Percentiles rank a stretch among this genome's conserved stretches.
Evolutionary conservation across 2,797 vertebrate genomes (phyloP).

Genomic region (Lepus oiostolus): DNA sequence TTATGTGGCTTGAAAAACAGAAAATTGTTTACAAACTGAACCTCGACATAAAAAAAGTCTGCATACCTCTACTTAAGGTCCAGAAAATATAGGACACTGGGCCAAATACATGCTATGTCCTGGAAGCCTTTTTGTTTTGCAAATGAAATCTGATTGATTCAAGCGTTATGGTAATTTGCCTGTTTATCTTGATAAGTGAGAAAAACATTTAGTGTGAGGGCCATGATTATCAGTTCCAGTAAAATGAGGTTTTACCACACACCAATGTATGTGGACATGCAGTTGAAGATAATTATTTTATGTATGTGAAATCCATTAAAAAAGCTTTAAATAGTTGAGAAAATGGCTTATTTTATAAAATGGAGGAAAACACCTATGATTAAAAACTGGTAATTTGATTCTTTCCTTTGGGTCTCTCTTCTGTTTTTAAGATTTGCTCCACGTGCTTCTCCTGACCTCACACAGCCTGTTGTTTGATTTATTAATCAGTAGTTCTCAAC

Average conservation of each 20-base stretch:
- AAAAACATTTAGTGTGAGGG: constrained; percentile 6
- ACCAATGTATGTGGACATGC: neutral
- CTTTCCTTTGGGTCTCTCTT: neutral
- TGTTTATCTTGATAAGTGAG: neutral
- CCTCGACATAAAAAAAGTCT: constrained; percentile 9
- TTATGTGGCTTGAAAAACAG: neutral
- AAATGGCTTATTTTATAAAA: constrained; percentile 23
- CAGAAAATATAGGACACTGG: constrained; percentile 27
- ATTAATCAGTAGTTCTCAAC: constrained; percentile 42
- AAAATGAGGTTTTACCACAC: neutral
- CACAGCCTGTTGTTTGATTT: neutral
- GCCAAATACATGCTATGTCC: neutral
- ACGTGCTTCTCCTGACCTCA: neutral
- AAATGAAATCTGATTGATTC: constrained; percentile 47
- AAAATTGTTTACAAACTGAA: neutral
- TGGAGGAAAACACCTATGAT: constrained; percentile 43
- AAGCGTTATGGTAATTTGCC: constrained; percentile 50
- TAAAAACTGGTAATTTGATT: neutral
- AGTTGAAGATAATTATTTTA: neutral
- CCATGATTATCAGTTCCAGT: neutral
- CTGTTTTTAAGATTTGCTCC: neutral
- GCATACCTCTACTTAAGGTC: constrained; percentile 7
- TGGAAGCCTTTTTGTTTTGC: constrained; percentile 13
- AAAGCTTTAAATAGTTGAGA: constrained; percentile 32
- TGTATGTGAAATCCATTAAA: constrained; percentile 28